Evolutionary conservation across 2,113 vertebrate genomes (phyloP), one percentile per base, ranked within the genome.

Genomic region (Brachyhypopomus occidentalis): DNA sequence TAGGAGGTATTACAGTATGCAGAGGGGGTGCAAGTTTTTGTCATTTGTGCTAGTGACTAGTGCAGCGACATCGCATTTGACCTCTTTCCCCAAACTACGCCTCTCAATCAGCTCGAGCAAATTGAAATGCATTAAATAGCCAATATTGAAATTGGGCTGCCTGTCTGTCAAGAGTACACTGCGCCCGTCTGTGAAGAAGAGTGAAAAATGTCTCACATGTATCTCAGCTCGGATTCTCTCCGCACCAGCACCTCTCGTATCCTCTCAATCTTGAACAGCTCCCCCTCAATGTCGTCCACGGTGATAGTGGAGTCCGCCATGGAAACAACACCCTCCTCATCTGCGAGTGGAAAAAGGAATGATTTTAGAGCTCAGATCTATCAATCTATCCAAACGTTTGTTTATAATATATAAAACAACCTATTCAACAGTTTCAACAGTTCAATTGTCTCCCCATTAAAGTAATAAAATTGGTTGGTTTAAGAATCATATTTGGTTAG

Each of bases 281-380:
- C 94, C 1, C 91, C 94, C 75, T 95, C 94, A 0, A 95, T 94
- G 80, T 94, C 93, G 3, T 93, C 92, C 0, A 94, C 87, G 19
- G 94, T 95, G 64, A 91, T 77, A 75, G 90, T 92, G 1, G 94
- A 95, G 82, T 95, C 94, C 0, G 94, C 94, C 94, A 95, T 95
- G 62, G 93, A 95, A 64, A 95, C 85, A 11, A 95, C 81, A 63
- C 91, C 91, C 0, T 93, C 90, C 45, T 91, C 93, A 92, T 81
- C 71, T 89, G 78, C 3, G 23, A 81, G 36, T 2, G 16, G 78
- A 34, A 70, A 27, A 72, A 27, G 30, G 30, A 3, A 45, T 30
- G 7, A 75, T 9, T 41, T 52, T 9, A 52, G 8, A 14, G 45
- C 30, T 30, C 30, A 30, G 30, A n/a, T n/a, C n/a, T n/a, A n/a